Evolutionary conservation across 2,888 invertebrate genomes (phyloP).

Genomic region (Hirtodrosophila alboralis): DNA sequence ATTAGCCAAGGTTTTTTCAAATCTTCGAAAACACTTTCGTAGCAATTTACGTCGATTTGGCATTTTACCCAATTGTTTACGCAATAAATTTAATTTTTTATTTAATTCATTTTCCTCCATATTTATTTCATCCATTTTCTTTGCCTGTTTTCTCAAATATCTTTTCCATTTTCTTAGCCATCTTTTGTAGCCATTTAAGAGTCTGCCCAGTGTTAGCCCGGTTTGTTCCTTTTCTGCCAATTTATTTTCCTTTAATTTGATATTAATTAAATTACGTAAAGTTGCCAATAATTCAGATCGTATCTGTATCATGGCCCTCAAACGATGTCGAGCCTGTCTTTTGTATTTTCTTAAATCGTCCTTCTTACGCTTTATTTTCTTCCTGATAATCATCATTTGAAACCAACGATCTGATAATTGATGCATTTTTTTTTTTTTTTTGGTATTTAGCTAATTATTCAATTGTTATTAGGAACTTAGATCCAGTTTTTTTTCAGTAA

Average conservation of each 20-base stretch:
- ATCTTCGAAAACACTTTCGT: constrained; percentile 4
- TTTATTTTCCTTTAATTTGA: background rate
- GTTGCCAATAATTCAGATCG: constrained; percentile 17
- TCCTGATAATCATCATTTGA: constrained; percentile 21
- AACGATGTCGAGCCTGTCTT: background rate
- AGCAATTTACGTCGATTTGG: constrained; percentile 9
- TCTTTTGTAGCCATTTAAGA: constrained; percentile 14
- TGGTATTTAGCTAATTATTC: too few relatives aligned
- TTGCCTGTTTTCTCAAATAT: constrained; percentile 11
- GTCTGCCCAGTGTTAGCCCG: background rate
- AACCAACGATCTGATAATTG: constrained; percentile 9
- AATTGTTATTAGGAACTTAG: background rate
- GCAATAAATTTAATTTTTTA: constrained; percentile 9
- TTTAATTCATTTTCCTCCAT: constrained; percentile 10
- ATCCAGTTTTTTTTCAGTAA: background rate
- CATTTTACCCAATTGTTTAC: constrained; percentile 16
- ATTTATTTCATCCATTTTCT: constrained; percentile 10
- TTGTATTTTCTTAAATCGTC: constrained; percentile 15
- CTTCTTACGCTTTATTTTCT: constrained; percentile 25
- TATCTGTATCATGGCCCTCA: constrained; percentile 20
- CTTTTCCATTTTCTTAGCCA: constrained; percentile 34
- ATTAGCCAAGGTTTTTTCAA: background rate
- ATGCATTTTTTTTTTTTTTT: constrained; percentile 27
- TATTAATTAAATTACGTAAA: constrained; percentile 12
- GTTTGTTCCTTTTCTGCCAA: background rate